Base-by-base conservation (phyloP, 2,888 invertebrate genomes). In the Tholera decimalis region DNA sequence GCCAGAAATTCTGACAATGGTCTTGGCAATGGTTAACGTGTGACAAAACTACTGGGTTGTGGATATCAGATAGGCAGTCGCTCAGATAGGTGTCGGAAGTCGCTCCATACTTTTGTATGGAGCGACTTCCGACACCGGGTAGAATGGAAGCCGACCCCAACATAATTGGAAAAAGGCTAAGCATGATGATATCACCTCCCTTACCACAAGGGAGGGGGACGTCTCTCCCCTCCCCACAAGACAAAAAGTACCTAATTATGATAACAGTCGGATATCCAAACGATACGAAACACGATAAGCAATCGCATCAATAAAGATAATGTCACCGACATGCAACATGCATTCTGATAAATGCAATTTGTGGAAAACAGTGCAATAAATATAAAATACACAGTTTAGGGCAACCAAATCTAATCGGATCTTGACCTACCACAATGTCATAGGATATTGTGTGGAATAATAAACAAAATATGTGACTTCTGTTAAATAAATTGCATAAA, bases 351-450 rank as follows among this genome's bases (percentile, higher is more conserved):
- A 35, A 24, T 65, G 73, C 73, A 72, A 24, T 39, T 72, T 30
- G 9, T 28, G 22, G 15, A 64, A 72, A 72, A 72, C 47, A 72
- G 41, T 64, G 55, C 65, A 69, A 49, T 64, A 55, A 35, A 68
- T 54, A 26, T 9, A 8, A 13, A n/a, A 18, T 9, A 28, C 8
- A 41, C 24, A 24, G 3, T 49, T 35, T 28, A 2, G 20, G 0
- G 1, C 59, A 55, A 49, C 43, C 35, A 73, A 37, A 69, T 69
- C 68, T 72, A 49, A 73, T 55, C 54, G 15, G 2, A 2, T 18
- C 13, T 26, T 47, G 68, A 69, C 65, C 68, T 72, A 72, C 55
- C 11, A 18, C 65, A 69, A 73, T 37, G 68, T 49, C 55, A 55
- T 20, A 15, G 20, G 28, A 22, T 24, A 54, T n/a, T 39, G 9